Evolutionary conservation across 1,140 invertebrate species (phyloP).

Genomic region (Neuroterus valhalla): DNA sequence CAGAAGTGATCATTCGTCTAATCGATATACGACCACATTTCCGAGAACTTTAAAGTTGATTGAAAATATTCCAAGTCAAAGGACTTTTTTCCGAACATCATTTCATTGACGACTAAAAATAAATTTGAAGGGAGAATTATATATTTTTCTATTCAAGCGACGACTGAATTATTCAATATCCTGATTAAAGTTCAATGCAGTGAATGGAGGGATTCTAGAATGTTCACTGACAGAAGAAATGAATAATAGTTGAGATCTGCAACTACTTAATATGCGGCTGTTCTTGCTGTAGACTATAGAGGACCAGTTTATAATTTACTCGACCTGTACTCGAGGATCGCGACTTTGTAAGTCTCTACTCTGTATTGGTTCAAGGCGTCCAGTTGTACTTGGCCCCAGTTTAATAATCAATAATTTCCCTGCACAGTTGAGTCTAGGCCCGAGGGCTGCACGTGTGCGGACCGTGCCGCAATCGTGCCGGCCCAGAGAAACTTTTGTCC

Average conservation of each 20-base stretch:
- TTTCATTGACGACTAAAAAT: too few relatives aligned
- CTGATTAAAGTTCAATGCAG: too few relatives aligned
- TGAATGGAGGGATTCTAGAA: too few relatives aligned
- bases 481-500: constrained; percentile 40
- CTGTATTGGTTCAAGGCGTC: neutral
- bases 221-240: too few relatives aligned
- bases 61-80: constrained; percentile 17
- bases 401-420: constrained; percentile 72
- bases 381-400: constrained; percentile 46
- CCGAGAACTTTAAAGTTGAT: constrained; percentile 23
- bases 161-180: too few relatives aligned
- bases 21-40: constrained; percentile 25
- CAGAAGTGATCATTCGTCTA: constrained; percentile 22
- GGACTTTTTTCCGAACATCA: neutral
- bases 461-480: constrained; percentile 33
- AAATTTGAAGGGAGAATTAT: too few relatives aligned
- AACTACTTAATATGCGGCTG: too few relatives aligned
- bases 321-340: neutral
- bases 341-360: neutral
- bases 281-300: too few relatives aligned
- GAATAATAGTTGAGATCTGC: too few relatives aligned
- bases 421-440: constrained; percentile 47
- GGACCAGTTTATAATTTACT: neutral
- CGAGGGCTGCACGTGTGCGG: constrained; percentile 62
- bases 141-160: too few relatives aligned